Base-by-base conservation (phyloP, 2,888 invertebrate genomes). In the Azorinus chamasolen region DNA sequence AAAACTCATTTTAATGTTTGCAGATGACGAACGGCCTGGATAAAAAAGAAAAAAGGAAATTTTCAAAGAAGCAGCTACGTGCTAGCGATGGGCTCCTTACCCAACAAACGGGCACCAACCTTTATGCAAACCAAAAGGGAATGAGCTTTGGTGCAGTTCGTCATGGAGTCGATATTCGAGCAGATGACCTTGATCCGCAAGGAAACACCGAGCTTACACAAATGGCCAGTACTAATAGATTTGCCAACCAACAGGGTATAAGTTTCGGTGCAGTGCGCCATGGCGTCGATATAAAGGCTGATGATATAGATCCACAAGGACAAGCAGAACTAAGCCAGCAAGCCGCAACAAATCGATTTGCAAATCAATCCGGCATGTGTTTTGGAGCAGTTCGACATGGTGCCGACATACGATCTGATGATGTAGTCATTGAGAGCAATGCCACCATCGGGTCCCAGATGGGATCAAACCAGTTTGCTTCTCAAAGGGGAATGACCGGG, bases 41-140 rank as follows among this genome's bases (percentile, higher is more conserved):
- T 58, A 41, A 79, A 55, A 27, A 32, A 14, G 32, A 32, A 32
- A 79, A 64, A 51, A 70, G 70, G 46, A 80, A 91, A 25, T 93
- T 92, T 75, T 87, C 91, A 14, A 85, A 86, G 37, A 91, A 92
- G 69, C 90, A 92, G 78, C 76, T 89, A 69, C 82, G 87, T 51
- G 88, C 89, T 25, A 88, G 90, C n/a, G 85, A 90, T 55, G 86
- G 87, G 16, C 79, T 90, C 53, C 91, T 92, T 48, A 87, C 90
- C 32, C 82, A 89, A 3, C 91, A 93, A 79, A 89, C 90, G 5
- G 93, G 93, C n/a, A 90, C 90, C 32, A 92, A 92, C 85, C 89
- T 91, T 69, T 87, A 84, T 41, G 92, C 92, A 27, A 89, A 89
- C 43, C 92, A 92, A 83, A 66, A 85, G 5, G 92, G 92, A 18